These are phyloP conservation scores for Psilopsiagon aurifrons DNA, from an alignment of 2,113 vertebrate genomes.

Conservation along the genomic window DNA sequence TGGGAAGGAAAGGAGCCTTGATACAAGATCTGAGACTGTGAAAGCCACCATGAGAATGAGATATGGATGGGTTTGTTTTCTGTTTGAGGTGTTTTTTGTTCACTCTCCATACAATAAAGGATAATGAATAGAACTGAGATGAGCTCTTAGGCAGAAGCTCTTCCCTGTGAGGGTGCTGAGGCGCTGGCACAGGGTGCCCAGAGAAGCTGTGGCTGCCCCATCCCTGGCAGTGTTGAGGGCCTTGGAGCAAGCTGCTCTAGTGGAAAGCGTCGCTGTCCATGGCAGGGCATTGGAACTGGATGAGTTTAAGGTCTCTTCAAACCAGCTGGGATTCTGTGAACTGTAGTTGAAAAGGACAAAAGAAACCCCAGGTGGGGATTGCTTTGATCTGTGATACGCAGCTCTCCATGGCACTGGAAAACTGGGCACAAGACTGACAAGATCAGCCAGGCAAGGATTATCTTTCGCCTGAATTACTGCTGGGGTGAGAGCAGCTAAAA, in stretches of 20 bases:
- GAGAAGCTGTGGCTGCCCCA: not conserved
- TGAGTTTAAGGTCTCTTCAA: not conserved
- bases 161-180: not conserved
- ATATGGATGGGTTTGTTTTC: not conserved
- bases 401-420: accelerated
- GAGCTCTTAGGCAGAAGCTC: not conserved
- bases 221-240: no score
- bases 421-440: not conserved
- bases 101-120: not conserved
- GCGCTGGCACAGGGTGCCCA: not conserved
- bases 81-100: not conserved
- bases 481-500: not conserved
- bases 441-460: not conserved
- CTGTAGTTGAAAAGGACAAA: not conserved
- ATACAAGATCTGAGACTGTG: not conserved
- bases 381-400: not conserved
- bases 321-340: not conserved
- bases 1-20: not conserved
- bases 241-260: not conserved
- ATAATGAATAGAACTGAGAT: not conserved
- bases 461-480: not conserved
- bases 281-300: not conserved
- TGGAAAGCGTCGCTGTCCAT: accelerated
- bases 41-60: not conserved
- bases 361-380: accelerated